Percentiles rank a stretch among this genome's conserved stretches.
Evolutionary conservation across 2,797 vertebrate genomes (phyloP).

Genomic region (Gobio occitaniae): DNA sequence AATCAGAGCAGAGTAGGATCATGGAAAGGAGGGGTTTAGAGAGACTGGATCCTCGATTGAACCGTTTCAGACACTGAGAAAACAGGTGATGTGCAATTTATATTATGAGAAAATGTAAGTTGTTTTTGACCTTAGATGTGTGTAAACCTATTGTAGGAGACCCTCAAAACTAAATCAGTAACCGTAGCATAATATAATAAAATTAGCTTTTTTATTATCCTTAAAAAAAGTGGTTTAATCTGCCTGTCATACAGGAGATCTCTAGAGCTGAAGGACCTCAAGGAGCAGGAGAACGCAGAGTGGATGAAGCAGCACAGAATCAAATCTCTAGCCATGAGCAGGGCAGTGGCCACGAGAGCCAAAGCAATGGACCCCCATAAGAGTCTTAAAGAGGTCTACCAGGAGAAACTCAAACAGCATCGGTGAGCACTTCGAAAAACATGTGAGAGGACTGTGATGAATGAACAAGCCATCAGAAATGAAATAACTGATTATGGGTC

Average conservation of each 20-base stretch:
- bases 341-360: conserved; percentile 82
- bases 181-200: neutral
- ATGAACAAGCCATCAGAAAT: neutral
- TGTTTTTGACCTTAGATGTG: neutral
- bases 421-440: conserved; percentile 75
- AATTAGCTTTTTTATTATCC: neutral
- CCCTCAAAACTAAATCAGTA: neutral
- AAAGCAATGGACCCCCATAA: conserved; percentile 90
- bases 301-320: conserved; percentile 85
- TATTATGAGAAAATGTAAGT: neutral
- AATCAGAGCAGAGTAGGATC: neutral
- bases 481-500: conserved; percentile 51
- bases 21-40: neutral
- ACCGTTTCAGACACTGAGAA: neutral
- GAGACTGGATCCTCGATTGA: neutral
- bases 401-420: conserved; percentile 84
- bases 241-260: conserved; percentile 76
- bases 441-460: neutral
- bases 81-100: neutral
- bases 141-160: neutral
- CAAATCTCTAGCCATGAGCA: conserved; percentile 83
- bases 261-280: conserved; percentile 81
- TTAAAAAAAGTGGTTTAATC: neutral
- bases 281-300: conserved; percentile 76
- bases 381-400: conserved; percentile 85